Evolutionary conservation across 2,113 vertebrate species (phyloP).

Genomic region (Propithecus coquereli): DNA sequence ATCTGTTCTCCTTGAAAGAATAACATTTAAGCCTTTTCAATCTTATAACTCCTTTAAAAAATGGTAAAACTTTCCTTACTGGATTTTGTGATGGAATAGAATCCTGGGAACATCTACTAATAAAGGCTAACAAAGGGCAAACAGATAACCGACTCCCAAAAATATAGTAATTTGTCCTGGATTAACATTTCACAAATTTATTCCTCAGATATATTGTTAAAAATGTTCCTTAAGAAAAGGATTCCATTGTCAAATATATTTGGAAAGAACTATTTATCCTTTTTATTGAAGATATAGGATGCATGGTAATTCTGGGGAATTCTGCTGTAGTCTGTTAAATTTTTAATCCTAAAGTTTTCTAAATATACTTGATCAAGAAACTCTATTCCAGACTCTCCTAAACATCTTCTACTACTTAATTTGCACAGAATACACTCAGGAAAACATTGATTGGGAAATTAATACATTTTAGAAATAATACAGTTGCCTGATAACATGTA

Average conservation of each 20-base stretch:
- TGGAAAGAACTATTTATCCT: too few relatives aligned
- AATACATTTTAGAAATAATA: background rate
- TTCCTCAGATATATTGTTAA: background rate
- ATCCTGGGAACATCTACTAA: background rate
- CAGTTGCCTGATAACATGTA: background rate
- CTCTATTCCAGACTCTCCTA: background rate
- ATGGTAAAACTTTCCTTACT: background rate
- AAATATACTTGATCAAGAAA: slow-evolving; percentile 8
- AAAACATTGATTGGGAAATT: background rate
- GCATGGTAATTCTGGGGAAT: too few relatives aligned
- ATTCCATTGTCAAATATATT: background rate
- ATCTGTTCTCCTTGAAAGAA: background rate
- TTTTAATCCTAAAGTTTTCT: too few relatives aligned
- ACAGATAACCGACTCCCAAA: background rate
- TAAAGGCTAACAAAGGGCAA: background rate
- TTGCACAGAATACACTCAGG: background rate
- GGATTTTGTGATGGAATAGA: background rate
- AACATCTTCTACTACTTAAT: background rate
- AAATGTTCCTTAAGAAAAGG: background rate
- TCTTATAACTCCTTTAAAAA: background rate
- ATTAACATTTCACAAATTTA: background rate
- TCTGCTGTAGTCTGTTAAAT: too few relatives aligned
- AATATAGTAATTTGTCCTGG: background rate
- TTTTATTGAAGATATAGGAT: too few relatives aligned
- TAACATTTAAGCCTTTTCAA: background rate